Percentiles rank a stretch among this genome's conserved stretches.
phyloP scores from a whole-genome alignment of 2,888 invertebrate species.

The Drosophila maculinotata region DNA sequence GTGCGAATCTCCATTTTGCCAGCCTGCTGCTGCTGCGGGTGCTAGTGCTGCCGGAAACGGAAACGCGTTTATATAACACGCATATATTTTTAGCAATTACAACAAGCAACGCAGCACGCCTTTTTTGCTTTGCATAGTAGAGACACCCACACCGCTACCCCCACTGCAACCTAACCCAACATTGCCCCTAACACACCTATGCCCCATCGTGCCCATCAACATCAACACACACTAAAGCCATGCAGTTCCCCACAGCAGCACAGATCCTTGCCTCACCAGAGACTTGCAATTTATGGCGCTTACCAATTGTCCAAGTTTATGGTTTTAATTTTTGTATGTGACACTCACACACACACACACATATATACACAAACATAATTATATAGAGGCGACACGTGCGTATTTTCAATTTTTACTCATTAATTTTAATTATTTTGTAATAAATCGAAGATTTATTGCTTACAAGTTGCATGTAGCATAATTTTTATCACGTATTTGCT shows the following conservation, averaged over 20 bases:
- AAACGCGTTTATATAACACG: constrained; percentile 59
- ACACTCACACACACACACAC: constrained; percentile 14
- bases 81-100: constrained; percentile 52
- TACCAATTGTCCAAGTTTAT: constrained; percentile 70
- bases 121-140: constrained; percentile 45
- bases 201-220: background rate
- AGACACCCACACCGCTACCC: background rate
- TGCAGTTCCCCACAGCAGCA: background rate
- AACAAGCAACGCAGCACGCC: constrained; percentile 14
- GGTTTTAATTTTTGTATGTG: constrained; percentile 62
- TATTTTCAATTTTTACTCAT: constrained; percentile 79
- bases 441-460: constrained; percentile 81
- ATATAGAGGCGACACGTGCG: constrained; percentile 61
- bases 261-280: constrained; percentile 7
- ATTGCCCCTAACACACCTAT: background rate
- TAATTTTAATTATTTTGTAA: constrained; percentile 81
- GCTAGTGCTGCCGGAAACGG: constrained; percentile 47
- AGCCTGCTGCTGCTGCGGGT: too few relatives aligned
- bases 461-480: constrained; percentile 68
- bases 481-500: constrained; percentile 72
- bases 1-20: constrained; percentile 45
- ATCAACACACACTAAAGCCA: constrained; percentile 1
- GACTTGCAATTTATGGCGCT: constrained; percentile 47
- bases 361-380: constrained; percentile 7
- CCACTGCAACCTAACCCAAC: background rate